Conservation (phyloP, 2,888 invertebrate species). For the Agonopterix arenella region DNA sequence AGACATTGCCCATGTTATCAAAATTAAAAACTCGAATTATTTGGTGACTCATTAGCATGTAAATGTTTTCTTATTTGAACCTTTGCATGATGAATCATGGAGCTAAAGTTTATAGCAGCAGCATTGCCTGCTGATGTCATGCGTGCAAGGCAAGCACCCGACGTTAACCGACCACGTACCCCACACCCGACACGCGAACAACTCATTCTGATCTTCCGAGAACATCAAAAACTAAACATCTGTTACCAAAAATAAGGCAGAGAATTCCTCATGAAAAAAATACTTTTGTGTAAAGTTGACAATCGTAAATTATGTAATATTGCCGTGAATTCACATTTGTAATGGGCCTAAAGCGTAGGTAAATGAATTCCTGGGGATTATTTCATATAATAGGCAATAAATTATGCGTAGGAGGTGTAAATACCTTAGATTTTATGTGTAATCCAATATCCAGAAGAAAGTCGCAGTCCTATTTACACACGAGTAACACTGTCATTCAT, state of each 20-base stretch:
- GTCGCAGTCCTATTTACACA: constrained; percentile 69
- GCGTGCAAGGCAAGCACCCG: constrained; percentile 20
- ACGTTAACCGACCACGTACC: background rate
- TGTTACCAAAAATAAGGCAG: constrained; percentile 22
- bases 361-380: constrained; percentile 16
- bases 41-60: no score
- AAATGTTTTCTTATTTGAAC: no score
- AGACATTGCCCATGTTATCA: no score
- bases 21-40: no score
- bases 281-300: constrained; percentile 24
- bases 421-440: constrained; percentile 72
- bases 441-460: constrained; percentile 75
- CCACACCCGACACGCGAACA: constrained; percentile 16
- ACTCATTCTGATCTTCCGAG: constrained; percentile 36
- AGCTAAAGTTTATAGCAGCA: constrained; percentile 52
- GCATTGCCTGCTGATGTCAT: constrained; percentile 68
- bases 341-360: background rate
- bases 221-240: constrained; percentile 34
- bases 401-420: constrained; percentile 61
- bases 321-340: constrained; percentile 17
- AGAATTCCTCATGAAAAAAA: background rate
- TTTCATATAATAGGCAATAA: constrained; percentile 16
- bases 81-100: constrained; percentile 48
- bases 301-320: constrained; percentile 62
- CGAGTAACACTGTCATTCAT: constrained; percentile 66